phyloP scores from a whole-genome alignment of 2,888 invertebrate species.

The Gibbula magus region DNA sequence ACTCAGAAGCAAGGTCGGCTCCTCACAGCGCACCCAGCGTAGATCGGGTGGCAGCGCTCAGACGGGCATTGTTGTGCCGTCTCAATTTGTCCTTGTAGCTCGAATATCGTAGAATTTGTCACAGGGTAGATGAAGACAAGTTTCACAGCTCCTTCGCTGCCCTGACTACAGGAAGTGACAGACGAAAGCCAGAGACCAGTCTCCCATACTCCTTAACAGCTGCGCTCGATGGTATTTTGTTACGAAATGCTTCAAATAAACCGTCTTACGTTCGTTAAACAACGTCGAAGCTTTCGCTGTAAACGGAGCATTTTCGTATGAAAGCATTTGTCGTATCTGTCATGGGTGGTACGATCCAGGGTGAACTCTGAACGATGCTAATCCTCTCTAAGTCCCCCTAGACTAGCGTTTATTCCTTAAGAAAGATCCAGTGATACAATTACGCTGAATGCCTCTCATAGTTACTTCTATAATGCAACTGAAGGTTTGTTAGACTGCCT shows the following conservation, averaged over 20 bases:
- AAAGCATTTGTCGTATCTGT: conserved; percentile 16
- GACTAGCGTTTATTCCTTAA: conserved; percentile 16
- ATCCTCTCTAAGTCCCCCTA: conserved; percentile 5
- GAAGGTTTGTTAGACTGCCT: neutral
- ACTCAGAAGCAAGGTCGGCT: neutral
- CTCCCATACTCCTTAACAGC: conserved; percentile 1
- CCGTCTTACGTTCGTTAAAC: neutral
- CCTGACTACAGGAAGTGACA: neutral
- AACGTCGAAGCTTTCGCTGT: neutral
- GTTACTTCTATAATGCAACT: conserved; percentile 13
- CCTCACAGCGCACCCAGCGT: neutral
- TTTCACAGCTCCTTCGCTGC: neutral
- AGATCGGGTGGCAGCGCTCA: neutral
- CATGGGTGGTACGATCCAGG: neutral
- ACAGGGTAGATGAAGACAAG: conserved; percentile 1
- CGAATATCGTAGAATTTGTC: conserved; percentile 13
- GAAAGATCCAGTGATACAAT: conserved; percentile 15
- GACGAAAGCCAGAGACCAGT: neutral
- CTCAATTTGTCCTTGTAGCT: conserved; percentile 22
- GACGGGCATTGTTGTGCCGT: neutral
- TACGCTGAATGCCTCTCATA: neutral
- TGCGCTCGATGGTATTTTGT: conserved; percentile 2
- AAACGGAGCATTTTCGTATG: neutral
- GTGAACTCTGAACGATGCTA: neutral
- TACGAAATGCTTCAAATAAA: conserved; percentile 18